phyloP scores from a whole-genome alignment of 2,888 invertebrate genomes.

The Aleiodes leptofemur region DNA sequence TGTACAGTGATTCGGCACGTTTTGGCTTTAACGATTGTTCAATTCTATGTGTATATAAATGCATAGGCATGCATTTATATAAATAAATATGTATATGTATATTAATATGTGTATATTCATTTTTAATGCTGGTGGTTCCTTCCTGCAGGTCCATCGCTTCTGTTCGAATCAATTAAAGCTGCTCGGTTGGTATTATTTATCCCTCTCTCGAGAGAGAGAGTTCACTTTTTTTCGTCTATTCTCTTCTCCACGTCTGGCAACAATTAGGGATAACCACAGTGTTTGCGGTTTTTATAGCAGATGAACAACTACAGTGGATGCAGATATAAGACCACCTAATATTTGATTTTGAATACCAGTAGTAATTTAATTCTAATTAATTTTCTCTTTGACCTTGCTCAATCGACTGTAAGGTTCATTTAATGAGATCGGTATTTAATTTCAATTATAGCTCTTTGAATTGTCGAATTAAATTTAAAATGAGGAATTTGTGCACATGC shows the following conservation, averaged over 20 bases:
- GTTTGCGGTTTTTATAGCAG: conserved; percentile 35
- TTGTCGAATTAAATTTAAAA: too few relatives aligned
- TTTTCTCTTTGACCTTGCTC: too few relatives aligned
- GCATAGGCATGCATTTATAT: conserved; percentile 13
- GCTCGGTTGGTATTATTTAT: background rate
- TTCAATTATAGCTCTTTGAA: too few relatives aligned
- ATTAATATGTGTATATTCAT: conserved; percentile 17
- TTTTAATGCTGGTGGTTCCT: conserved; percentile 1
- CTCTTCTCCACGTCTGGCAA: background rate
- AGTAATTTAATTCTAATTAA: too few relatives aligned
- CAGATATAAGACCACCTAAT: too few relatives aligned
- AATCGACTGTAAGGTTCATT: too few relatives aligned
- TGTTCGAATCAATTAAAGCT: conserved; percentile 2
- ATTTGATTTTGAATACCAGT: too few relatives aligned
- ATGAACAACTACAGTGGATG: conserved; percentile 7
- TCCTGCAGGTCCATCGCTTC: conserved; percentile 26
- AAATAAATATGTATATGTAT: conserved; percentile 34
- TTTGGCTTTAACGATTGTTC: conserved; percentile 42
- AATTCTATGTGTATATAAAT: conserved; percentile 24
- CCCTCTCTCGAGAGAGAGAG: background rate
- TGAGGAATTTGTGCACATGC: too few relatives aligned
- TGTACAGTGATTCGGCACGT: conserved; percentile 45
- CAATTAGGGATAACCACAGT: conserved; percentile 42
- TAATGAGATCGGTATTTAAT: too few relatives aligned
- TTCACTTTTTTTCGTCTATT: conserved; percentile 11